Percentiles rank a stretch among this genome's conserved stretches.
These are phyloP conservation scores for Onychomys torridus DNA, from an alignment of 2,797 vertebrate species.

Conservation along the genomic window DNA sequence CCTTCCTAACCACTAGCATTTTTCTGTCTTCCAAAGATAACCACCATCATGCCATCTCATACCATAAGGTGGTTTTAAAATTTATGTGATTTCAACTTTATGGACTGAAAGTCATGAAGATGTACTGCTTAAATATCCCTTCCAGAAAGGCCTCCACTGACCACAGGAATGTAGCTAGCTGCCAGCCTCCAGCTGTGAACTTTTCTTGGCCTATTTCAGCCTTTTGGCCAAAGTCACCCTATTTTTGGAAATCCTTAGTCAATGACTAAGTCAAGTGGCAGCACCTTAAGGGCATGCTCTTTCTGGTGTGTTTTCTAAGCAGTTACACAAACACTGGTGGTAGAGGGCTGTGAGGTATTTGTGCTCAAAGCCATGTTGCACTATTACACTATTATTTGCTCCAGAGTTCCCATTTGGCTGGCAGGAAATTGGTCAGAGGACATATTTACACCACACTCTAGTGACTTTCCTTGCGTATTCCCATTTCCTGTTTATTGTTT, in stretches of 20 bases:
- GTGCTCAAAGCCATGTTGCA: background rate
- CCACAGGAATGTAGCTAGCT: background rate
- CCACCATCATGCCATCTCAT: background rate
- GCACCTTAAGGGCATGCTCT: background rate
- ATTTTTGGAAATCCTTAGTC: conserved; percentile 27
- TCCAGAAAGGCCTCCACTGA: background rate
- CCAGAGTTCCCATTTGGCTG: background rate
- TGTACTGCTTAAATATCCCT: background rate
- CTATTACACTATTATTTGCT: background rate
- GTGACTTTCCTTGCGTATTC: background rate
- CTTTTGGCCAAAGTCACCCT: background rate
- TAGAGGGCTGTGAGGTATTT: background rate
- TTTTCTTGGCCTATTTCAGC: background rate
- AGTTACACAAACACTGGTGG: background rate
- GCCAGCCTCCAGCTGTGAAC: background rate
- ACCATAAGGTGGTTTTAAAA: conserved; percentile 48
- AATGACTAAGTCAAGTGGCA: conserved; percentile 11
- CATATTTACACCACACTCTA: background rate
- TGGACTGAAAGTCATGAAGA: background rate
- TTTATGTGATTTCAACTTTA: conserved; percentile 33
- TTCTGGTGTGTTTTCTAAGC: background rate
- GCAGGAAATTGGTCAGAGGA: background rate
- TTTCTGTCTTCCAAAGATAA: conserved; percentile 56
- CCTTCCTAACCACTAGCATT: background rate
- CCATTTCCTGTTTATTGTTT: background rate